A percentile compares a stretch with the other conserved stretches of the same genome.
These are phyloP conservation scores for Drosophila mercatorum DNA, from an alignment of 2,888 invertebrate species.

Conservation along the genomic window DNA sequence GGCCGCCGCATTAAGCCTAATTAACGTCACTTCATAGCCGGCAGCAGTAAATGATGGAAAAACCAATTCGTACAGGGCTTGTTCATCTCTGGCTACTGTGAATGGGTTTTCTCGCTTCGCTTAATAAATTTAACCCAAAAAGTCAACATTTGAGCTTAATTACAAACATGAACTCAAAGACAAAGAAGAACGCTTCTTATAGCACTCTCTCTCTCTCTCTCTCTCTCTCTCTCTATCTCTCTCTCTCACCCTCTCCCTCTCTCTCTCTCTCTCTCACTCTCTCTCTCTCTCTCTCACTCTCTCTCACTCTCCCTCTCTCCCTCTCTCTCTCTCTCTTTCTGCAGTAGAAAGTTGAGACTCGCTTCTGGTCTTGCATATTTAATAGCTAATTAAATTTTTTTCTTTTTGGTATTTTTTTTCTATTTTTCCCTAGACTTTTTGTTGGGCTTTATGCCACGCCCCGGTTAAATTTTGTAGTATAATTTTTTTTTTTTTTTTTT, in stretches of 20 bases:
- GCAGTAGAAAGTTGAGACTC: conserved; percentile 23
- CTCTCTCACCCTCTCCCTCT: background rate
- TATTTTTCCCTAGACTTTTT: conserved; percentile 1
- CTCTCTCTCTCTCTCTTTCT: background rate
- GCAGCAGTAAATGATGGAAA: background rate
- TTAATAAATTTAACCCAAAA: conserved; percentile 67
- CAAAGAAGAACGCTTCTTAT: background rate
- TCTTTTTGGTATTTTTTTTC: background rate
- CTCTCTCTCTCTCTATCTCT: too few relatives aligned
- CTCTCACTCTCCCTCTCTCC: background rate
- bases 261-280: background rate
- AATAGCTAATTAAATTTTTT: conserved; percentile 60
- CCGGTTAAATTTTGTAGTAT: conserved; percentile 41
- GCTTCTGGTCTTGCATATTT: conserved; percentile 43
- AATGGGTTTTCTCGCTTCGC: conserved; percentile 7
- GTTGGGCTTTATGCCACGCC: conserved; percentile 54
- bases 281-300: too few relatives aligned
- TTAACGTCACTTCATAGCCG: conserved; percentile 35
- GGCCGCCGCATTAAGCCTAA: conserved; percentile 24
- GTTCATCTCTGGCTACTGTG: conserved; percentile 2
- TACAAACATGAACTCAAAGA: conserved; percentile 42
- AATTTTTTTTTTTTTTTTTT: background rate
- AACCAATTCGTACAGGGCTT: background rate
- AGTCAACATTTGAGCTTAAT: conserved; percentile 52
- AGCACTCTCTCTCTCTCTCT: background rate